Percentiles rank a stretch among this genome's conserved stretches.
Evolutionary conservation across 2,888 invertebrate species (phyloP).

Genomic region (Noctua comes): DNA sequence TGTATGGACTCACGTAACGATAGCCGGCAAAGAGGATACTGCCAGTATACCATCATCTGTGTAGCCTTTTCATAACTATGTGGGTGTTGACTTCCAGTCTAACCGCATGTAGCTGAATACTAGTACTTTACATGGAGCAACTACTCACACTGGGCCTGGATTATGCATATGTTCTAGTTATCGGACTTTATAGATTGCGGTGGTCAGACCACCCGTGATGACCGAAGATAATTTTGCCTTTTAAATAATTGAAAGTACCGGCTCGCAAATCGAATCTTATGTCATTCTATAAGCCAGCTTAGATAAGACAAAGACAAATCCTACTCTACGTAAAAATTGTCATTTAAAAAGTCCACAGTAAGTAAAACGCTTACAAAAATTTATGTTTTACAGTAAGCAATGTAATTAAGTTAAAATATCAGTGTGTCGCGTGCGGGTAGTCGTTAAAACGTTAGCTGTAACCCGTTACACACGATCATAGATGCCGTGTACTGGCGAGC

Average conservation of each 20-base stretch:
- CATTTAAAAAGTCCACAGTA: neutral
- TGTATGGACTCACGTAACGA: neutral
- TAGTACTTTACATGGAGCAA: neutral
- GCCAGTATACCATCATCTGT: neutral
- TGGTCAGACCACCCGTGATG: neutral
- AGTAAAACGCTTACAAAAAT: constrained; percentile 27
- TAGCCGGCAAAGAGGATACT: neutral
- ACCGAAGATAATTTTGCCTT: neutral
- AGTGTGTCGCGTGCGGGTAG: constrained; percentile 60
- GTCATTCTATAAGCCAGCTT: neutral
- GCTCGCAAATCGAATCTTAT: neutral
- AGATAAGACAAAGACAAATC: neutral
- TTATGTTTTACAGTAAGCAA: constrained; percentile 48
- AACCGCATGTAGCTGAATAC: neutral
- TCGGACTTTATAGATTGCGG: neutral
- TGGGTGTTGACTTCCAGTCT: neutral
- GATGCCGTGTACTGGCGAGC: constrained; percentile 43
- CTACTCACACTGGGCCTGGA: neutral
- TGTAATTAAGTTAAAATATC: constrained; percentile 67
- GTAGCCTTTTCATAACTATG: neutral
- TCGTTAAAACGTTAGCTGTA: constrained; percentile 57
- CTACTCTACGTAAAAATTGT: neutral
- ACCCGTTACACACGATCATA: constrained; percentile 63
- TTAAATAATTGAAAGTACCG: neutral
- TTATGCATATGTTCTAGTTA: neutral